Evolutionary conservation across 2,113 vertebrate genomes (phyloP).

Genomic region (Cebidichthys violaceus): DNA sequence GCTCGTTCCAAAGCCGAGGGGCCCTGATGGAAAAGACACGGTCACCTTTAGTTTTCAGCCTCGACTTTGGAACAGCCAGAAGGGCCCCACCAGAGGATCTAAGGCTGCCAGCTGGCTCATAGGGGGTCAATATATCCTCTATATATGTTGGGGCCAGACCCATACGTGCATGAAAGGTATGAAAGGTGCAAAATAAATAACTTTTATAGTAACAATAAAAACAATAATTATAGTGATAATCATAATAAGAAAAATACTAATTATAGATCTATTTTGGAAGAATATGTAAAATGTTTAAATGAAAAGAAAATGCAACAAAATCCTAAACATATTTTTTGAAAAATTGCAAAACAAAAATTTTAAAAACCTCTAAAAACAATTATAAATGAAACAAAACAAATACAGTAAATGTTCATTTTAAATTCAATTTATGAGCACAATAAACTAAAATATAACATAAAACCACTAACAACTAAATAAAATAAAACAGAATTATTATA

Average conservation of each 20-base stretch:
- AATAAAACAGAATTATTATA: not conserved
- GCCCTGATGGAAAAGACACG: too few species aligned
- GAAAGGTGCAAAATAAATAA: not conserved
- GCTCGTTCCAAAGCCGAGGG: too few species aligned
- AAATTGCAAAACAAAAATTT: not conserved
- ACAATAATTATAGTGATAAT: not conserved
- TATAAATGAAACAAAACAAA: not conserved
- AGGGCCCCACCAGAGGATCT: too few species aligned
- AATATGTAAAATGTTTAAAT: not conserved
- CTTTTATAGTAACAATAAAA: not conserved
- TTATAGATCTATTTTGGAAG: not conserved
- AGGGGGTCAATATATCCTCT: too few species aligned
- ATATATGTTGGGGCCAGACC: too few species aligned
- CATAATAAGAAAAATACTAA: not conserved
- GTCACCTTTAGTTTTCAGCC: too few species aligned
- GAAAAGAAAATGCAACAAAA: not conserved
- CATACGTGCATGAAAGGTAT: too few species aligned
- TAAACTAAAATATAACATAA: not conserved
- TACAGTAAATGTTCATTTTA: too few species aligned
- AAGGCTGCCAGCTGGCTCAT: too few species aligned
- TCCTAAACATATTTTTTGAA: not conserved
- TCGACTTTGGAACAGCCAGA: too few species aligned
- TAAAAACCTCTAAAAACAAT: not conserved
- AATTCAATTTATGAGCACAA: not conserved
- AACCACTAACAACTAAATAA: not conserved